phyloP scores from a whole-genome alignment of 2,113 vertebrate species.

The Phoxinus phoxinus region DNA sequence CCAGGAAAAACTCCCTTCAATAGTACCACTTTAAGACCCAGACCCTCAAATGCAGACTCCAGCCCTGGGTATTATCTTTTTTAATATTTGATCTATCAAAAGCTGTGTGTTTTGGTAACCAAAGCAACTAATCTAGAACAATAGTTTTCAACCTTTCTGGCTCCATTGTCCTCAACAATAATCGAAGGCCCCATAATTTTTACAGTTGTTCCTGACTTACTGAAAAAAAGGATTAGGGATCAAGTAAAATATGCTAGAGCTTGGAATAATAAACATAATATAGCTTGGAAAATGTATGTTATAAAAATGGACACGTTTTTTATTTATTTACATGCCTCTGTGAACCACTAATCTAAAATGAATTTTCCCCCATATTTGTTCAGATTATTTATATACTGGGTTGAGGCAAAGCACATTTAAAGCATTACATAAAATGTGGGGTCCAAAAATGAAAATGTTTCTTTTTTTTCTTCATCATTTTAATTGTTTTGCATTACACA shows the following conservation, averaged over 20 bases:
- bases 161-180: neutral
- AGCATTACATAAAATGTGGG: neutral
- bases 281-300: neutral
- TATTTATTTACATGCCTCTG: neutral
- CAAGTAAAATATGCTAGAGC: neutral
- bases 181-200: neutral
- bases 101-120: neutral
- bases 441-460: neutral
- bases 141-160: neutral
- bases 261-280: neutral
- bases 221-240: neutral
- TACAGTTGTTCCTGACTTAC: neutral
- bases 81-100: neutral
- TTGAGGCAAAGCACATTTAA: neutral
- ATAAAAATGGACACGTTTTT: neutral
- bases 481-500: neutral
- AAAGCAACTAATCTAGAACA: neutral
- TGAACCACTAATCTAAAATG: neutral
- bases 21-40: slow-evolving; percentile 68
- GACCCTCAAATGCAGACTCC: slow-evolving; percentile 3
- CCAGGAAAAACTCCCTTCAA: slow-evolving; percentile 75
- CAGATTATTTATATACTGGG: neutral
- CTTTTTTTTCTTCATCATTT: neutral
- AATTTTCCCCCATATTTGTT: neutral
- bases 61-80: slow-evolving; percentile 78